phyloP scores from a whole-genome alignment of 2,113 vertebrate genomes.

The Gopherus flavomarginatus region DNA sequence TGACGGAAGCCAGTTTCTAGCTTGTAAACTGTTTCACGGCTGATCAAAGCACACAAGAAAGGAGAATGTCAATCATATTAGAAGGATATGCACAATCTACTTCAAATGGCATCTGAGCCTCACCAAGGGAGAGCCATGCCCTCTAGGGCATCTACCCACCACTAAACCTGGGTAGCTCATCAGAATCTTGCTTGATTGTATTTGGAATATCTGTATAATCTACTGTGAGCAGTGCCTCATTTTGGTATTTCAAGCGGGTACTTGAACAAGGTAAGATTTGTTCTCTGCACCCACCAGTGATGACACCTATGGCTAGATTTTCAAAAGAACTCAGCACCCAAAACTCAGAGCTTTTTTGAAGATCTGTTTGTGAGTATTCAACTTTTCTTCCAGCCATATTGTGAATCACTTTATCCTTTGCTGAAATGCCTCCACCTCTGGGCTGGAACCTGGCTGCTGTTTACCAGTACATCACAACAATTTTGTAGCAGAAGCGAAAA shows the following conservation, averaged over 20 bases:
- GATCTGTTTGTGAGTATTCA: no score
- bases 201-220: background rate
- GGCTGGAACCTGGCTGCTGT: background rate
- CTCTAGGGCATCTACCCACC: accelerated
- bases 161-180: background rate
- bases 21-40: background rate
- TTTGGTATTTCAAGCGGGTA: background rate
- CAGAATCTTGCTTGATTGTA: background rate
- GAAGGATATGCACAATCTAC: no score
- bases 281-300: background rate
- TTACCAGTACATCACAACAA: background rate
- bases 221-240: background rate
- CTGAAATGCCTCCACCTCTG: background rate
- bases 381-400: no score
- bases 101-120: accelerated
- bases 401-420: no score
- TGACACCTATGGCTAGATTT: background rate
- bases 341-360: accelerated
- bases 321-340: background rate
- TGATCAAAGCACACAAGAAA: background rate
- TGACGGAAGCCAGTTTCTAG: background rate
- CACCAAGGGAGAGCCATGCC: background rate
- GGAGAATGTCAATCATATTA: no score
- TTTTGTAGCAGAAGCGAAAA: background rate
- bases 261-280: background rate